Evolutionary conservation across 1,140 invertebrate species (phyloP), one percentile per base, ranked within the genome.

Genomic region (Hermetia illucens): DNA sequence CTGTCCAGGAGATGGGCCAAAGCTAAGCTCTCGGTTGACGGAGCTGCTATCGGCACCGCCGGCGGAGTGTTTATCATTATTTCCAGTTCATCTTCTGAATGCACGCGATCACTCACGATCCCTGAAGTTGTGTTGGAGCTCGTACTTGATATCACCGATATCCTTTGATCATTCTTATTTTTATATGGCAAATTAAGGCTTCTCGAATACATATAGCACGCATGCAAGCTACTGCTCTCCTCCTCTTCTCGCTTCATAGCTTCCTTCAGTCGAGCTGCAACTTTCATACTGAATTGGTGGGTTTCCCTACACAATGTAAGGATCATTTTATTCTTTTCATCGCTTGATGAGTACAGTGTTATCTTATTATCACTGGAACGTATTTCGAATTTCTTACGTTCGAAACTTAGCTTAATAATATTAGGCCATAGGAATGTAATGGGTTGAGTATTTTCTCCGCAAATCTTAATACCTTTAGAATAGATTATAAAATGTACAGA

Each of bases 301-400:
- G 88, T 92, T 44, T 85, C 81, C 49, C 82, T 78, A 63, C 89
- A 95, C 15, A 95, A 68, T 12, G 79, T 75, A 40, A 95, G 70
- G 42, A 95, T 65, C 48, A 91, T 77, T 64, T 91, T 83, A 53
- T 88, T 89, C 58, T 92, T 90, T 49, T 89, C 86, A 63, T 95
- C 90, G 52, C 78, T 86, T 15, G 76, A 78, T 12, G 88, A 86
- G 58, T 89, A 94, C 38, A 93, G 75, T 1, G 85, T 84, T 43
- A 92, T 77, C 55, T 91, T 89, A 44, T 81, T 79, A 49, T 86
- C 85, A 20, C 81, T 76, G 3, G 84, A 85, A 31, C 86, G 74
- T 46, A 96, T 91, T 68, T 95, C 89, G 65, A 95, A 95, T 61
- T 94, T 95, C 64, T 93, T 93, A 53, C 89, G 79, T 76, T 94